Base-by-base conservation (phyloP, 2,113 vertebrate species). In the Hipposideros armiger region DNA sequence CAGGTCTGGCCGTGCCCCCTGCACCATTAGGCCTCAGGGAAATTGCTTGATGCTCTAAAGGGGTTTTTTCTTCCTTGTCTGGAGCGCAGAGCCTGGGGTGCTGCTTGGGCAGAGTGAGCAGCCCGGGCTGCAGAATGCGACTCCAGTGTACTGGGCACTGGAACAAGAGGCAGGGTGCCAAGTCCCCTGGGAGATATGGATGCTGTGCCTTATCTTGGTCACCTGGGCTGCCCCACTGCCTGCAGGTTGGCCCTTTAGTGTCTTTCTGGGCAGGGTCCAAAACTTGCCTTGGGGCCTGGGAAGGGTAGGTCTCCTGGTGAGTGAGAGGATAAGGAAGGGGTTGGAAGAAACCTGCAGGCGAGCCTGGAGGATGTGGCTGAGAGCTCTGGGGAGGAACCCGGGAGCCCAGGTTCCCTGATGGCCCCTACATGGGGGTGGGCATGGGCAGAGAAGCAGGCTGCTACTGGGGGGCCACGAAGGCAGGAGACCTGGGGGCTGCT, bases 151-250 rank as follows among this genome's bases (percentile, higher is more conserved):
- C 45, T 36, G 30, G 67, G n/a, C 16, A 1, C 40, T 42, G 11
- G 52, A 67, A 60, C 45, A 3, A 20, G 36, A 42, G 32, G 19
- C 47, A 14, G 16, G 50, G 17, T 0, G 0, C 3, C 30, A 56
- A 10, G 24, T 42, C 32, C 78, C 20, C 11, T 0, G 47, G 69
- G 26, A 47, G 50, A 66, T n/a, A 7, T 40, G 74, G 66, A 1
- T 20, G 13, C 0, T 0, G 30, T 13, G 13, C 1, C 36, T 4
- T 11, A 0, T 70, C 45, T n/a, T 11, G 2, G 56, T 24, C 45
- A 10, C 70, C 22, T 26, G 2, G 6, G 3, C 47, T 10, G 15
- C 28, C 62, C n/a, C 52, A 0, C 32, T 24, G 32, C 60, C 54
- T 9, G 36, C 0, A 0, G 64, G 40, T 26, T 40, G 28, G 32